Evolutionary conservation across 2,113 vertebrate species (phyloP), one percentile per base, ranked within the genome.

Genomic region (Gila orcuttii): DNA sequence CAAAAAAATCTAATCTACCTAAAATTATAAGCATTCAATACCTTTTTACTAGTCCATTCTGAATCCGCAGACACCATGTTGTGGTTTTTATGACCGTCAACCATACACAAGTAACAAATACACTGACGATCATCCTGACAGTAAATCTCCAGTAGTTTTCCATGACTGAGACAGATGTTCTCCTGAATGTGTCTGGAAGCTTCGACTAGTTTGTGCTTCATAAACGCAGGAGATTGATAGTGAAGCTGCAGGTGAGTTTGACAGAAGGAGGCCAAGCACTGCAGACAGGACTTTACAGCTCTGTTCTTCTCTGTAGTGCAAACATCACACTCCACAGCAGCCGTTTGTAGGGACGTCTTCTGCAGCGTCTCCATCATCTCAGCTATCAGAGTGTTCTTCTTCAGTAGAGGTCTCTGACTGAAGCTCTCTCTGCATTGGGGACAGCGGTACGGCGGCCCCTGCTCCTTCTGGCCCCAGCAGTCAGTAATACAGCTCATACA

Each of bases 341-440:
- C 4, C 7, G 69, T 21, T 19, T 68, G 86, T 57, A 45, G 33
- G 25, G 80, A 78, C 25, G 59, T 31, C 11, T 36, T 82, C 45
- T 76, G 33, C 71, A 86, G 73, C 59, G 75, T 82, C 79, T 86
- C 79, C 59, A 86, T 86, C 85, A 82, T 62, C 64, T 86, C 71
- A 76, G 71, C 59, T 50, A 86, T 6, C 64, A 82, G 28, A 19
- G 71, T 82, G 79, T 77, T 86, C 31, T 82, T 86, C 45, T 82
- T 86, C 59, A 86, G 79, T 13, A 25, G 42, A 82, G 85, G 85
- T 74, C 25, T 82, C 19, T 79, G 59, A 76, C 12, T 82, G 64
- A 86, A 86, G 9, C 8, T 68, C 50, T 52, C 50, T 55, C 50
- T 55, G 50, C 50, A 55, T 55, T 55, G 50, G 50, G 85, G 85